Conservation (phyloP, 2,797 vertebrate species). For the Acipenser transmontanus region DNA sequence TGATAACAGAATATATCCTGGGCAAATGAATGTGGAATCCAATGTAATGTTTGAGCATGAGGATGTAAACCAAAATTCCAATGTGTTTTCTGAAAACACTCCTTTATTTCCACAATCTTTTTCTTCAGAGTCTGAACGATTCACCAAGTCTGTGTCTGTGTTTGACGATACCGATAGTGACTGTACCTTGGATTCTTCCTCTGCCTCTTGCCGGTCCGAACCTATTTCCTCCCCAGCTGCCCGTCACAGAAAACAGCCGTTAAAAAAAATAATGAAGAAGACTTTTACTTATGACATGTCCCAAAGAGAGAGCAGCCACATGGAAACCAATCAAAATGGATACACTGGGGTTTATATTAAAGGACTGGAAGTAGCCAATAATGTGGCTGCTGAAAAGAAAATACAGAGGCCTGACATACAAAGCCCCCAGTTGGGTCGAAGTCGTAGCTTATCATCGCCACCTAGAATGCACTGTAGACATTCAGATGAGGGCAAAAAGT, state of each 20-base stretch:
- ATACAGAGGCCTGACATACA: conserved; percentile 48
- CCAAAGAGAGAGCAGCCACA: conserved; percentile 35
- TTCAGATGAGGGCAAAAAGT: conserved; percentile 46
- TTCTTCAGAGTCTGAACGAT: conserved; percentile 37
- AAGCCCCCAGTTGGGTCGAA: conserved; percentile 55
- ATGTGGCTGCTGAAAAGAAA: conserved; percentile 59
- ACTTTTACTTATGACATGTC: conserved; percentile 59
- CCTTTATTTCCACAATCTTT: conserved; percentile 34
- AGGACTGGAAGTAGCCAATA: conserved; percentile 71
- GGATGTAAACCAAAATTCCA: conserved; percentile 34
- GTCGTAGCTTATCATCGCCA: conserved; percentile 65
- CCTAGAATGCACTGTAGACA: conserved; percentile 41
- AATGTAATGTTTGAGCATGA: conserved; percentile 32
- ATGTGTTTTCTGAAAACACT: conserved; percentile 42
- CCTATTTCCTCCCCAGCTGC: conserved; percentile 46
- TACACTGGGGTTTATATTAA: conserved; percentile 71
- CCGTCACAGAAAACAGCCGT: conserved; percentile 62
- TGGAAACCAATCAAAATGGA: conserved; percentile 50
- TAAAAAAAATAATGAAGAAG: conserved; percentile 81
- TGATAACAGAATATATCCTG: conserved; percentile 13
- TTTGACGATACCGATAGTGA: conserved; percentile 67
- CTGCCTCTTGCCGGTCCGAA: conserved; percentile 58
- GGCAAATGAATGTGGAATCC: conserved; percentile 7
- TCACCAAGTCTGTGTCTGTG: conserved; percentile 40
- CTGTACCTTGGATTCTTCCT: conserved; percentile 58